A percentile compares a stretch with the other conserved stretches of the same genome.
phyloP scores from a whole-genome alignment of 2,797 vertebrate species.

The Tokudaia muenninki region DNA sequence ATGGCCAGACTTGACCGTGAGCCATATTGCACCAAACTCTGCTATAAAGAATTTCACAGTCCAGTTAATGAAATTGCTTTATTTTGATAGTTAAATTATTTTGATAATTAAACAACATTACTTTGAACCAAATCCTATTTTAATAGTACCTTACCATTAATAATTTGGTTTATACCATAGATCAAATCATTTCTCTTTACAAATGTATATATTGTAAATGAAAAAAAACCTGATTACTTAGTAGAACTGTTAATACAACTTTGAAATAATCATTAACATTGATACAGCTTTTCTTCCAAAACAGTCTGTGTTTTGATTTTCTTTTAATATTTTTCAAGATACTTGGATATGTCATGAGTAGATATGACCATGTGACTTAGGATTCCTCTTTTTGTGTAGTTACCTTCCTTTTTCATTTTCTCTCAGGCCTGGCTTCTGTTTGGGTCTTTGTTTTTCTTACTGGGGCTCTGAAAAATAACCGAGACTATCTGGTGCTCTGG shows the following conservation, averaged over 20 bases:
- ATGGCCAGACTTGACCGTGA: neutral
- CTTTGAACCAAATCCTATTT: slow-evolving; percentile 10
- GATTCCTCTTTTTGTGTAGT: neutral
- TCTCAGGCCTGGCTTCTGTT: neutral
- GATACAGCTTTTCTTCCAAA: neutral
- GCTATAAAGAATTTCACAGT: slow-evolving; percentile 9
- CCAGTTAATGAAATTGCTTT: slow-evolving; percentile 54
- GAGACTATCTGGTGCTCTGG: neutral
- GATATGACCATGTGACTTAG: neutral
- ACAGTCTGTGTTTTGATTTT: neutral
- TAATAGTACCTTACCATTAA: neutral
- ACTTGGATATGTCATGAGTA: neutral
- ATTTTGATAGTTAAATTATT: slow-evolving; percentile 56
- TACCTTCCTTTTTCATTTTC: neutral
- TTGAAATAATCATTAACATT: slow-evolving; percentile 37
- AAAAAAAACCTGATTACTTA: slow-evolving; percentile 3
- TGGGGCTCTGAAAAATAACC: neutral
- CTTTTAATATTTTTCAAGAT: neutral
- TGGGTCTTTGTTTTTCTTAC: slow-evolving; percentile 16
- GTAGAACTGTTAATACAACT: slow-evolving; percentile 12
- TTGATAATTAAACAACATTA: slow-evolving; percentile 21
- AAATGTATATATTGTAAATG: neutral
- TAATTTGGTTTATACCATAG: slow-evolving; percentile 26
- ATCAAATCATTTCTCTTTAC: slow-evolving; percentile 36
- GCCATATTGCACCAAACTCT: neutral